phyloP scores from a whole-genome alignment of 1,140 invertebrate species.

The Pogonus chalceus region DNA sequence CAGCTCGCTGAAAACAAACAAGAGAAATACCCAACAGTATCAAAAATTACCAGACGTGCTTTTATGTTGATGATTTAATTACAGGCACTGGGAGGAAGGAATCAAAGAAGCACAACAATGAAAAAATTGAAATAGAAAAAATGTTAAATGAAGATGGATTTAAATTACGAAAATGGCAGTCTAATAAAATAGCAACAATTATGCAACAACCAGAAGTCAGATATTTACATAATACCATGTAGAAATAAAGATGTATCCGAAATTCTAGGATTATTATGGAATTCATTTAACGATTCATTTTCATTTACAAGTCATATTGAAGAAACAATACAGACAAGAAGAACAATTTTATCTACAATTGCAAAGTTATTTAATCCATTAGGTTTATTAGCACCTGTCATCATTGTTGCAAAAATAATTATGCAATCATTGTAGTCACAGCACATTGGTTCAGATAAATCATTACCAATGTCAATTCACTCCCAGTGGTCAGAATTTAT shows the following conservation, averaged over 20 bases:
- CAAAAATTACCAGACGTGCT: too few species aligned
- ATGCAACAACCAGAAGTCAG: neutral
- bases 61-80: constrained; percentile 37
- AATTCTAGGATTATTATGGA: constrained; percentile 4
- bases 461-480: too few species aligned
- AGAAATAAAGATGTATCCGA: neutral
- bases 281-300: neutral
- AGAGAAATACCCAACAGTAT: too few species aligned
- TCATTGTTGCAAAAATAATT: constrained; percentile 26
- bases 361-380: constrained; percentile 27
- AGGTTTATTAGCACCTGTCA: constrained; percentile 24
- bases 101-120: constrained; percentile 14
- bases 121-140: neutral
- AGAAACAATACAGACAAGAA: constrained; percentile 18
- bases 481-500: too few species aligned
- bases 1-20: too few species aligned
- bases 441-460: too few species aligned
- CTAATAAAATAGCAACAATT: neutral
- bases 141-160: constrained; percentile 18
- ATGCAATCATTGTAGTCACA: constrained; percentile 29
- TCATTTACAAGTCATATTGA: neutral
- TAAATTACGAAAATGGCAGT: constrained; percentile 18
- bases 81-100: too few species aligned
- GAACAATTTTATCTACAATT: constrained; percentile 23
- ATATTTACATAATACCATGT: neutral